Percentiles rank a stretch among this genome's conserved stretches.
Evolutionary conservation across 2,113 vertebrate species (phyloP).

Genomic region (Tricholaema leucomelas): DNA sequence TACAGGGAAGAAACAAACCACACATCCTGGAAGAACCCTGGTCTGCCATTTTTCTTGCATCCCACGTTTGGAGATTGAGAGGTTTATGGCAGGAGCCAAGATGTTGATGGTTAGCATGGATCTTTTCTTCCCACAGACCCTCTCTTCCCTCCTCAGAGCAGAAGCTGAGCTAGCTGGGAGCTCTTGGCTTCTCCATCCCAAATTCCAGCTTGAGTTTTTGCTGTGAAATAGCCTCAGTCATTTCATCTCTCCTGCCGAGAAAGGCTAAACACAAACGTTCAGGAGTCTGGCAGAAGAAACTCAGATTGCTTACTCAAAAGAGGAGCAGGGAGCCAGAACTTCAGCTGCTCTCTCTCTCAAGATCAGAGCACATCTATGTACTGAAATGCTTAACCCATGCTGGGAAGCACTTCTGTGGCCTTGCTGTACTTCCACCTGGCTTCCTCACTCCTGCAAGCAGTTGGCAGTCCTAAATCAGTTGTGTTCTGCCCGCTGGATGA

Average conservation of each 20-base stretch:
- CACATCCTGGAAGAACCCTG: slow-evolving; percentile 18
- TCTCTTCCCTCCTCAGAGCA: background rate
- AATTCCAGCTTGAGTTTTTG: slow-evolving; percentile 18
- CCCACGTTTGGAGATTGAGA: slow-evolving; percentile 31
- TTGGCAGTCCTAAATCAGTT: background rate
- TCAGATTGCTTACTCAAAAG: background rate
- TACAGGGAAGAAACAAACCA: slow-evolving; percentile 28
- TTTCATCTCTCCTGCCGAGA: slow-evolving; percentile 30
- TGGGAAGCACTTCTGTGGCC: background rate
- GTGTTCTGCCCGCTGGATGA: fast-evolving
- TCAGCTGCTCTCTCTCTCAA: slow-evolving; percentile 33
- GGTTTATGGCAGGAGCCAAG: background rate
- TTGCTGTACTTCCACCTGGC: background rate
- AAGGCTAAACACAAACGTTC: slow-evolving; percentile 11
- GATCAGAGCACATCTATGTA: background rate
- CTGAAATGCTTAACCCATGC: background rate
- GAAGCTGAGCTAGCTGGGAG: background rate
- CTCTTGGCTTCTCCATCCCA: background rate
- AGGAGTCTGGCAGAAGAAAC: slow-evolving; percentile 19
- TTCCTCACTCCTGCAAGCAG: background rate
- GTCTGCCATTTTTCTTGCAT: background rate
- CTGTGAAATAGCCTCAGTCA: background rate
- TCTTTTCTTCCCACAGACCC: slow-evolving; percentile 15
- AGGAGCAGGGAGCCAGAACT: slow-evolving; percentile 2
- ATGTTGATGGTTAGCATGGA: background rate